A percentile compares a stretch with the other conserved stretches of the same genome.
These are phyloP conservation scores for Tanypteryx hageni DNA, from an alignment of 2,888 invertebrate genomes.

Conservation along the genomic window DNA sequence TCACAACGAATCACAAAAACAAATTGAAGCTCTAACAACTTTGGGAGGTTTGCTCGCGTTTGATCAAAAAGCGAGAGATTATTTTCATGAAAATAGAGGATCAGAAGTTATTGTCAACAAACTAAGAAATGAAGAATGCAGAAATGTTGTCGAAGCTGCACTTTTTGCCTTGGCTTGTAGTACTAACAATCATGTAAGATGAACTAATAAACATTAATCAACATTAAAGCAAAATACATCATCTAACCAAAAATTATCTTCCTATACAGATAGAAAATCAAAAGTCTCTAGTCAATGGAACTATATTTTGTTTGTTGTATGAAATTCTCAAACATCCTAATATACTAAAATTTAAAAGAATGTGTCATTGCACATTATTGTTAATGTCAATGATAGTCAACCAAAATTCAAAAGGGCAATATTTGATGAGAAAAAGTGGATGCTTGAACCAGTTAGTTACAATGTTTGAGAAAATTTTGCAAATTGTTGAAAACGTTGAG, in stretches of 20 bases:
- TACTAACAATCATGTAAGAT: conserved; percentile 30
- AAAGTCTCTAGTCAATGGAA: background rate
- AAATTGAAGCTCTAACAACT: background rate
- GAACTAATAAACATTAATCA: too few species aligned
- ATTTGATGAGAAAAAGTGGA: conserved; percentile 25
- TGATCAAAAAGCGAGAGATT: background rate
- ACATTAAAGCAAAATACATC: background rate
- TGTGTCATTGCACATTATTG: background rate
- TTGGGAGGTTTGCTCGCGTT: background rate
- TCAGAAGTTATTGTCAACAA: background rate
- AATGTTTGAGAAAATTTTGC: conserved; percentile 3
- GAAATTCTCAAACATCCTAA: conserved; percentile 18
- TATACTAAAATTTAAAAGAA: background rate
- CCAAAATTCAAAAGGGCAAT: conserved; percentile 32
- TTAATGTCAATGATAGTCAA: background rate
- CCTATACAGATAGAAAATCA: background rate
- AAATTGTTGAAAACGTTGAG: background rate
- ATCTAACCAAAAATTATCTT: background rate
- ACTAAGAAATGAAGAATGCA: background rate
- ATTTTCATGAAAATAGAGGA: background rate
- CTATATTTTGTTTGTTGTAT: background rate
- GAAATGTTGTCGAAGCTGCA: conserved; percentile 20
- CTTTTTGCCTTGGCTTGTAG: conserved; percentile 34
- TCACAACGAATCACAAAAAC: background rate
- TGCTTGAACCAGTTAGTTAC: conserved; percentile 1